Percentiles rank a stretch among this genome's conserved stretches.
phyloP scores from a whole-genome alignment of 2,113 vertebrate genomes.

The Sinocyclocheilus rhinocerous region DNA sequence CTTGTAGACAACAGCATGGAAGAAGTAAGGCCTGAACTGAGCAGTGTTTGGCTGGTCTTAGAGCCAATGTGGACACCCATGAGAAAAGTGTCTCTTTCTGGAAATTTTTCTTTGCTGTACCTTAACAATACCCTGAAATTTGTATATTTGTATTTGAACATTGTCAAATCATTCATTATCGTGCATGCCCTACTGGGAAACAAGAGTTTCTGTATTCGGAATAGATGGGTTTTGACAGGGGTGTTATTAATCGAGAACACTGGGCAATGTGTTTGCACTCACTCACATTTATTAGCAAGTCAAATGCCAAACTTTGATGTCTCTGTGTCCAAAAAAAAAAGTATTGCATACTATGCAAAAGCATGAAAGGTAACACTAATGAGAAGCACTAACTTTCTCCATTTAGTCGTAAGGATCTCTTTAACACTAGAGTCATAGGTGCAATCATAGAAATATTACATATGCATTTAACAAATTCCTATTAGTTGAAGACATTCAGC shows the following conservation, averaged over 20 bases:
- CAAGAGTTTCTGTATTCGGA: constrained; percentile 35
- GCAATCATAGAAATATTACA: not conserved
- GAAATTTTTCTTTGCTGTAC: not conserved
- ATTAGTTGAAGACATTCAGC: not conserved
- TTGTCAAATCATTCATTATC: not conserved
- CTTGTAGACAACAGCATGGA: constrained; percentile 10
- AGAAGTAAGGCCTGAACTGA: not conserved
- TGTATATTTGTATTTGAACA: too few relatives aligned
- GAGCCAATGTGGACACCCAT: constrained; percentile 12
- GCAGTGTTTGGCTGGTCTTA: constrained; percentile 52
- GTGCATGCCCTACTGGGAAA: constrained; percentile 9
- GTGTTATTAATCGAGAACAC: constrained; percentile 40
- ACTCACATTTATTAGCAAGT: constrained; percentile 9
- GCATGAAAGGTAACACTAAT: constrained; percentile 10
- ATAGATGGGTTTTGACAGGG: constrained; percentile 29
- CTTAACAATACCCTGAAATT: constrained; percentile 1
- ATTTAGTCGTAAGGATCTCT: not conserved
- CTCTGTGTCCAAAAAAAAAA: not conserved
- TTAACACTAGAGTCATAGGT: constrained; percentile 9
- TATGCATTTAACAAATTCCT: constrained; percentile 21
- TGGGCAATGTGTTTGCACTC: constrained; percentile 26
- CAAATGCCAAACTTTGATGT: constrained; percentile 34
- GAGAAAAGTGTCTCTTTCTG: constrained; percentile 33
- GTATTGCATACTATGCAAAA: not conserved
- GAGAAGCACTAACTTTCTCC: constrained; percentile 1